Conservation (phyloP, 2,113 vertebrate species). For the Odontophorus gujanensis region DNA sequence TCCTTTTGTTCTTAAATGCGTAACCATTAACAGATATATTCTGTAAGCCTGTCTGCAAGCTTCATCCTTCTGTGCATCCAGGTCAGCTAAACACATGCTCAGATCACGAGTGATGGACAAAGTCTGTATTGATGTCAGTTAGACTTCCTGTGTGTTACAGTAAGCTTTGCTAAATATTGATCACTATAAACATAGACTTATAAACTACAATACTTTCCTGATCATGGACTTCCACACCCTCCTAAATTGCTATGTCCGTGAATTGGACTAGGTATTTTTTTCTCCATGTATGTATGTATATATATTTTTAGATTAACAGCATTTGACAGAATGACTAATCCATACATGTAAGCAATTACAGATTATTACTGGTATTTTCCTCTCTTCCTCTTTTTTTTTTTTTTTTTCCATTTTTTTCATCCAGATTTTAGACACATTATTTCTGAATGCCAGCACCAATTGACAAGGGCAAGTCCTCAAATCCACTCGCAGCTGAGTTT, state of each 20-base stretch:
- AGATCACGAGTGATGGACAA: background rate
- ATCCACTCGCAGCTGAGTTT: background rate
- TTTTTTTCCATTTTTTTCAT: background rate
- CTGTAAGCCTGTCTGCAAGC: background rate
- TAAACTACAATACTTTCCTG: background rate
- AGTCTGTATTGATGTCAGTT: background rate
- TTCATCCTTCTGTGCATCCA: background rate
- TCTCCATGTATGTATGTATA: fast-evolving
- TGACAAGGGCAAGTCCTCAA: constrained; percentile 10
- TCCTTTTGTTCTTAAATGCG: background rate
- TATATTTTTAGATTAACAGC: background rate
- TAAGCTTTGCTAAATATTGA: constrained; percentile 2
- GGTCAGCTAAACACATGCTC: background rate
- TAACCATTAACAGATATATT: background rate
- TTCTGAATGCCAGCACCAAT: background rate
- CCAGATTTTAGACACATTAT: background rate
- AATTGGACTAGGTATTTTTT: background rate
- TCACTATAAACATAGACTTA: background rate
- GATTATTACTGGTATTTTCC: background rate
- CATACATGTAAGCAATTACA: background rate
- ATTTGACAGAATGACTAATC: background rate
- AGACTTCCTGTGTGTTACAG: background rate
- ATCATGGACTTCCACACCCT: background rate
- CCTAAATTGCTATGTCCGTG: background rate
- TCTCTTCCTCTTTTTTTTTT: background rate